A percentile compares a stretch with the other conserved stretches of the same genome.
Evolutionary conservation across 2,797 vertebrate species (phyloP).

Genomic region (Schizothorax lantsangensis): DNA sequence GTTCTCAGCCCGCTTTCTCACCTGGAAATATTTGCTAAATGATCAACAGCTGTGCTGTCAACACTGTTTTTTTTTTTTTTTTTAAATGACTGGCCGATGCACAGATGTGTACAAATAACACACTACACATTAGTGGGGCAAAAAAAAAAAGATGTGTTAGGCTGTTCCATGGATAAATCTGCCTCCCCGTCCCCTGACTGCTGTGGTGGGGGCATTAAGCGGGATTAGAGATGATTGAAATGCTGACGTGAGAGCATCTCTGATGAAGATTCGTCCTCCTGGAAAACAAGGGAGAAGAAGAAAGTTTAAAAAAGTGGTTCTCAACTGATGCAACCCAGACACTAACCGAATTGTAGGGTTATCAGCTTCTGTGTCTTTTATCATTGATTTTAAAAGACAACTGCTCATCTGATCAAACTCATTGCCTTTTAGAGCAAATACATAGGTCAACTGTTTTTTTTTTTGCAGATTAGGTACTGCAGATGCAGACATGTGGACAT

Average conservation of each 20-base stretch:
- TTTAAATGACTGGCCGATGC: conserved; percentile 10
- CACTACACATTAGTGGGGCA: not conserved
- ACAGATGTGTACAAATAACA: conserved; percentile 10
- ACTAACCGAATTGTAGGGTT: not conserved
- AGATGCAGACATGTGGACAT: not conserved
- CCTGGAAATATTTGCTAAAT: conserved; percentile 59
- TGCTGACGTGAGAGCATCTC: conserved; percentile 78
- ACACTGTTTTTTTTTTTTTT: not conserved
- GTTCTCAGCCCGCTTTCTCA: conserved; percentile 58
- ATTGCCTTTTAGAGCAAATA: not conserved
- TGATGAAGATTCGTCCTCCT: conserved; percentile 72
- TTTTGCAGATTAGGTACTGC: not conserved
- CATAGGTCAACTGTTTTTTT: too few species aligned
- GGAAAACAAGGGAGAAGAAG: conserved; percentile 27
- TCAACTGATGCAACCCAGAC: not conserved
- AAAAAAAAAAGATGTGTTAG: not conserved
- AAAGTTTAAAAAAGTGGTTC: not conserved
- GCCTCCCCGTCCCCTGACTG: conserved; percentile 52
- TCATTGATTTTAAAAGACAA: not conserved
- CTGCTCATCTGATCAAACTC: not conserved
- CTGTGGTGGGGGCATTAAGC: conserved; percentile 79
- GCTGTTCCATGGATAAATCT: conserved; percentile 9
- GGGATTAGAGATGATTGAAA: conserved; percentile 81
- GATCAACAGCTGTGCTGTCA: conserved; percentile 43
- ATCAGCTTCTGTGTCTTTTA: not conserved